Evolutionary conservation across 2,113 vertebrate species (phyloP).

Genomic region (Corapipo altera): DNA sequence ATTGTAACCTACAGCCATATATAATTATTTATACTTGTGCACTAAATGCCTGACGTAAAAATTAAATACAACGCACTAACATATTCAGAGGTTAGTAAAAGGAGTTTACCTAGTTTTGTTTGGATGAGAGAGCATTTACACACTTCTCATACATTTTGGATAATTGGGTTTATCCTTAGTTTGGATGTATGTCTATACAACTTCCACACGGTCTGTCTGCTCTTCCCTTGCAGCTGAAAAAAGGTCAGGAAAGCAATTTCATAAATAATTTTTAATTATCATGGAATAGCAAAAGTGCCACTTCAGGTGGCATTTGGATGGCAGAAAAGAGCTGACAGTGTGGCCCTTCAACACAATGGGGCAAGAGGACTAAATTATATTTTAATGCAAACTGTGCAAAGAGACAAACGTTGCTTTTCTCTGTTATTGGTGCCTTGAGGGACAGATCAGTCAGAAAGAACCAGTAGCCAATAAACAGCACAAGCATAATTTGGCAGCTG

Average conservation of each 20-base stretch:
- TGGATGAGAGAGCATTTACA: background rate
- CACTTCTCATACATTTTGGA: background rate
- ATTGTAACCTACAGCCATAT: background rate
- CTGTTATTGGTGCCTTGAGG: background rate
- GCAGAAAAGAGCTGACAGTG: background rate
- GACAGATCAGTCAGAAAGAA: background rate
- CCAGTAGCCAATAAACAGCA: background rate
- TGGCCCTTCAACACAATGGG: background rate
- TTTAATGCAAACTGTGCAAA: background rate
- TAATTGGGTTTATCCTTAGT: background rate
- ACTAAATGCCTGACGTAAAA: background rate
- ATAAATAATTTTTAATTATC: background rate
- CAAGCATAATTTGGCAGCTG: accelerated
- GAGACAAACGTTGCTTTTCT: background rate
- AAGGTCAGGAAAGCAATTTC: background rate
- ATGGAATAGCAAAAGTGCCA: background rate
- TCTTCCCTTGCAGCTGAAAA: background rate
- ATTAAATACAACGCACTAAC: background rate
- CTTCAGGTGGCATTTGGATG: background rate
- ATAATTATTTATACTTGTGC: background rate
- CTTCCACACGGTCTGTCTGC: background rate
- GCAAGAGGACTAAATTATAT: background rate
- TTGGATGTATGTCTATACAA: background rate
- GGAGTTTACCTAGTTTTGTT: background rate
- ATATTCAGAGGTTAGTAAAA: background rate